A percentile compares a stretch with the other conserved stretches of the same genome.
phyloP scores from a whole-genome alignment of 2,113 vertebrate species.

The Hydropotes inermis region DNA sequence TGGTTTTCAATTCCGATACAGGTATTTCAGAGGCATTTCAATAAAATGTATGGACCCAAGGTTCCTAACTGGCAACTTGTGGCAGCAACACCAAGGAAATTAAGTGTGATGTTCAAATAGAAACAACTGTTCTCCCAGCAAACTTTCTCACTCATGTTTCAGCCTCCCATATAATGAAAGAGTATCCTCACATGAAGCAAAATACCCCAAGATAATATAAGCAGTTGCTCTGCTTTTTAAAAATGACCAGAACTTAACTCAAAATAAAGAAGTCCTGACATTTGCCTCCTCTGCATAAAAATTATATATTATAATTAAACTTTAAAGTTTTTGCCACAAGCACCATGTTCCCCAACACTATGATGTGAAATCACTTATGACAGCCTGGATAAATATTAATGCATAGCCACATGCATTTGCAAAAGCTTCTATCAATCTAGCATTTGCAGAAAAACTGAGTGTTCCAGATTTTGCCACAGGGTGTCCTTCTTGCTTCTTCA shows the following conservation, averaged over 20 bases:
- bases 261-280: conserved; percentile 95
- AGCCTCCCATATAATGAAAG: conserved; percentile 63
- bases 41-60: not conserved
- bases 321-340: conserved; percentile 98
- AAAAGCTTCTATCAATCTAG: conserved; percentile 93
- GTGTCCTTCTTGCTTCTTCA: conserved; percentile 93
- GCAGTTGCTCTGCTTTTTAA: conserved; percentile 83
- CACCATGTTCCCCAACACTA: conserved; percentile 91
- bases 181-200: conserved; percentile 64
- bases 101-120: conserved; percentile 46
- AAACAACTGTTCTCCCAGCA: conserved; percentile 56
- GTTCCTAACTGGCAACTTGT: conserved; percentile 49
- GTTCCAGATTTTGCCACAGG: conserved; percentile 92
- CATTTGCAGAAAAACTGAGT: conserved; percentile 85
- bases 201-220: conserved; percentile 75
- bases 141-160: conserved; percentile 69
- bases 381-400: conserved; percentile 99
- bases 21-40: not conserved
- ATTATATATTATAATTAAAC: conserved; percentile 98
- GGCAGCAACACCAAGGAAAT: conserved; percentile 37
- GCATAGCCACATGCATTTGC: conserved; percentile 94
- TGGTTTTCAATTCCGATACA: not conserved
- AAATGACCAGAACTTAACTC: conserved; percentile 93
- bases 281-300: conserved; percentile 96
- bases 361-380: conserved; percentile 99